Percentiles rank a stretch among this genome's conserved stretches.
Conservation (phyloP, 2,797 vertebrate species). For the Aldrovandia affinis region DNA sequence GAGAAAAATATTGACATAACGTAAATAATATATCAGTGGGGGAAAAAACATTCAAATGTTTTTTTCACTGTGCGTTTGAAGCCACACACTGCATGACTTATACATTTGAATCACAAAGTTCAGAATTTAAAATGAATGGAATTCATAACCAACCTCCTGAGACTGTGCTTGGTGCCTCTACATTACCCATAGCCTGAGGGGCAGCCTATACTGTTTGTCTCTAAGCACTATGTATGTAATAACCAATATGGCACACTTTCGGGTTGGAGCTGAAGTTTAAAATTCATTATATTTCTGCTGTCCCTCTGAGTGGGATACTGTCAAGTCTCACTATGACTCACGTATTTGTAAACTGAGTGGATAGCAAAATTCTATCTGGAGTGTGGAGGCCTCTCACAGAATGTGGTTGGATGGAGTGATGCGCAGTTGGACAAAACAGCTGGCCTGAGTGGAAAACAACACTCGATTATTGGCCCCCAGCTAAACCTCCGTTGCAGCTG, state of each 20-base stretch:
- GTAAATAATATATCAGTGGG: too few relatives aligned
- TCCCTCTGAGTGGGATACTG: not conserved
- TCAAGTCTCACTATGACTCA: not conserved
- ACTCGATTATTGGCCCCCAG: not conserved
- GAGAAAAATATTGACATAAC: too few relatives aligned
- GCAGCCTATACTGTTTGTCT: not conserved
- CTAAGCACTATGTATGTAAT: not conserved
- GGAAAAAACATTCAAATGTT: too few relatives aligned
- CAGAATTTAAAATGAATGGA: slow-evolving; percentile 2
- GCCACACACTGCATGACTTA: not conserved
- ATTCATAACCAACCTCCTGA: not conserved
- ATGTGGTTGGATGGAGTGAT: not conserved
- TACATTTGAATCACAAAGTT: not conserved
- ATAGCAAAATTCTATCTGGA: not conserved
- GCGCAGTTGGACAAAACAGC: not conserved
- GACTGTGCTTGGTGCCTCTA: not conserved
- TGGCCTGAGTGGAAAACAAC: not conserved
- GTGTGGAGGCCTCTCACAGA: not conserved
- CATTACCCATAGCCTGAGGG: not conserved
- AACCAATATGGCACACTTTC: not conserved
- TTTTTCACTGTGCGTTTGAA: too few relatives aligned
- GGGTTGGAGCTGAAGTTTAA: not conserved
- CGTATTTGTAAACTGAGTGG: not conserved
- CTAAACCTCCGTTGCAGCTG: not conserved
- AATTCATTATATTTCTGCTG: not conserved